These are phyloP conservation scores for Petrosia ficiformis DNA, from an alignment of 37 sponge, comb jelly and placozoan genomes.

Conservation along the genomic window DNA sequence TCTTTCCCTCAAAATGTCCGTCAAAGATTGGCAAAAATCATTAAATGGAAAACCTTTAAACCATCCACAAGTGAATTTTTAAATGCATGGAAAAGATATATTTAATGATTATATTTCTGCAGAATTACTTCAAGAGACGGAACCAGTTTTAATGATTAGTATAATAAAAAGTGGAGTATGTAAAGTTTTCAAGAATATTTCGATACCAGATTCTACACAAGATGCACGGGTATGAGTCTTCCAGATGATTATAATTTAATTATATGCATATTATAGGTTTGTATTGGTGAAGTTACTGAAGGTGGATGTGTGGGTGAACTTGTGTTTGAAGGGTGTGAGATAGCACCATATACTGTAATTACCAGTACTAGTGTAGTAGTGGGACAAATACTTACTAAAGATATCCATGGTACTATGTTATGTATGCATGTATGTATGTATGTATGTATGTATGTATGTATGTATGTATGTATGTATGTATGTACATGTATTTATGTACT, in stretches of 20 bases:
- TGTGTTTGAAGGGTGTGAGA: conserved; percentile 5
- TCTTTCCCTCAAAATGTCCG: conserved; percentile 18
- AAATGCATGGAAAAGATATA: background rate
- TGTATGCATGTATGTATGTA: background rate
- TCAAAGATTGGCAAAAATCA: conserved; percentile 9
- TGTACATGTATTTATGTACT: too few species aligned
- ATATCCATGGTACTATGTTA: background rate
- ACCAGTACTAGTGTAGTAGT: background rate
- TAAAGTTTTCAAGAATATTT: background rate
- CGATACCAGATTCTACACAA: too few species aligned
- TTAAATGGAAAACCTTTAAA: conserved; percentile 29
- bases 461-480: background rate
- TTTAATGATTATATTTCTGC: background rate
- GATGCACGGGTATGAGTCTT: too few species aligned
- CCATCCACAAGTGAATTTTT: conserved; percentile 11
- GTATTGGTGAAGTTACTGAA: conserved; percentile 26
- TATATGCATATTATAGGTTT: conserved; percentile 16
- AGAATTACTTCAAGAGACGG: conserved; percentile 31
- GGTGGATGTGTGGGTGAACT: conserved; percentile 42
- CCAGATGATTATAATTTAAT: background rate
- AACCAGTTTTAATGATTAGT: conserved; percentile 10
- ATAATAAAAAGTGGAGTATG: conserved; percentile 46
- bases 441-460: background rate
- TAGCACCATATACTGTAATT: background rate
- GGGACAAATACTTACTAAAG: background rate